Conservation (phyloP, 2,888 invertebrate species). For the Phalera bucephala region DNA sequence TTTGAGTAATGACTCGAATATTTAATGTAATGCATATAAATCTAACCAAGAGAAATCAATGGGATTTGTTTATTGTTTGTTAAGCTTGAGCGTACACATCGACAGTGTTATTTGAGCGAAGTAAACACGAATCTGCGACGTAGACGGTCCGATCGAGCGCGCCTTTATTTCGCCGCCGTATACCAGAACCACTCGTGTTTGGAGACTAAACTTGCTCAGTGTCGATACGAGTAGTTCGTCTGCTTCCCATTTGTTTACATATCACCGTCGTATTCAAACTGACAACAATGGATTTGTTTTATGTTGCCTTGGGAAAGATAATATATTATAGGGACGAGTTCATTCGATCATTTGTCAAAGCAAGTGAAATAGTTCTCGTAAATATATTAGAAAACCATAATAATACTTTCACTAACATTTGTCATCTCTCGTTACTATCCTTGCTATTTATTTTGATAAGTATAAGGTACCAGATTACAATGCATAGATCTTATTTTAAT, state of each 20-base stretch:
- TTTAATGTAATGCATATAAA: slow-evolving; percentile 23
- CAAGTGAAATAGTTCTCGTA: background rate
- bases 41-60: slow-evolving; percentile 3
- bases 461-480: too few species aligned
- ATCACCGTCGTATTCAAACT: slow-evolving; percentile 52
- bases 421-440: too few species aligned
- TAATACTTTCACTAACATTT: too few species aligned
- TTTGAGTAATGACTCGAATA: slow-evolving; percentile 31
- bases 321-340: background rate
- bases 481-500: too few species aligned
- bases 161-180: slow-evolving; percentile 11
- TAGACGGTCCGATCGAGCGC: slow-evolving; percentile 20
- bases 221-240: slow-evolving; percentile 56
- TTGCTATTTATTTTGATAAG: too few species aligned
- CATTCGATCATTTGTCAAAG: background rate
- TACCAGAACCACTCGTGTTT: slow-evolving; percentile 47
- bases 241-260: slow-evolving; percentile 60
- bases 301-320: slow-evolving; percentile 16
- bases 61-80: slow-evolving; percentile 22
- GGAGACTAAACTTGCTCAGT: slow-evolving; percentile 66
- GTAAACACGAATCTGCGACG: slow-evolving; percentile 16
- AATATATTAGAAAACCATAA: too few species aligned
- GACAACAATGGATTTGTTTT: slow-evolving; percentile 55
- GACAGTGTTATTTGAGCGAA: slow-evolving; percentile 17
- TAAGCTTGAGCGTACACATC: slow-evolving; percentile 14